These are phyloP conservation scores for Onychostruthus taczanowskii DNA, from an alignment of 2,113 vertebrate species.

Conservation along the genomic window DNA sequence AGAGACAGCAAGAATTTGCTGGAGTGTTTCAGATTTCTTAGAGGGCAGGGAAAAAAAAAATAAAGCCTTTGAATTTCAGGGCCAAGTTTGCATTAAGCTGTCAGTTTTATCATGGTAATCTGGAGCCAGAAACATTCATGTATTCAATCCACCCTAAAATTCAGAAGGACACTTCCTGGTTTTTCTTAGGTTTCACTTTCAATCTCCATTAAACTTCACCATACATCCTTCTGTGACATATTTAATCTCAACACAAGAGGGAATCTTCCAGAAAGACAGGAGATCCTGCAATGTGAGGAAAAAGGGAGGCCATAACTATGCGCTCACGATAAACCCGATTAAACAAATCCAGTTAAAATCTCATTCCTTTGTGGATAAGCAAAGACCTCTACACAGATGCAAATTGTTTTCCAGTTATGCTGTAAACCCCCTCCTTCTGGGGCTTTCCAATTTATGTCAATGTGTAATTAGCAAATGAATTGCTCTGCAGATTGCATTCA, in stretches of 20 bases:
- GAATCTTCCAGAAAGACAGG: conserved; percentile 42
- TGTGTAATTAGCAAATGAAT: conserved; percentile 63
- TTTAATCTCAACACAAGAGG: not conserved
- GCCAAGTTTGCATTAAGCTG: not conserved
- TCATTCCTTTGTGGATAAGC: conserved; percentile 56
- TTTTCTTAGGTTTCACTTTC: not conserved
- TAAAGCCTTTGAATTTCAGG: not conserved
- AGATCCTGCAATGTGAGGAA: not conserved
- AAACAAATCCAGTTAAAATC: conserved; percentile 58
- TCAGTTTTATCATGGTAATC: not conserved
- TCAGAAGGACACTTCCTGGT: not conserved
- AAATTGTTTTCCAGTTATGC: conserved; percentile 51
- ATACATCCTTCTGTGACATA: not conserved
- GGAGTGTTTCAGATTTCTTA: not conserved
- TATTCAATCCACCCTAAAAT: not conserved
- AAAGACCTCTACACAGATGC: conserved; percentile 50
- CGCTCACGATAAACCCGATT: conserved; percentile 11
- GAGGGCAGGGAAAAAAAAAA: not conserved
- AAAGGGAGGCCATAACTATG: not conserved
- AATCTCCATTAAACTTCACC: not conserved
- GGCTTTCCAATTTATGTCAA: conserved; percentile 49
- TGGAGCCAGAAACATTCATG: not conserved
- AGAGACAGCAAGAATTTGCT: not conserved
- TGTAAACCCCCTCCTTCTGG: conserved; percentile 44
- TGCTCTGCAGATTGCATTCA: conserved; percentile 20